Evolutionary conservation across 2,888 invertebrate genomes (phyloP), one percentile per base, ranked within the genome.

Genomic region (Emmelina monodactyla): DNA sequence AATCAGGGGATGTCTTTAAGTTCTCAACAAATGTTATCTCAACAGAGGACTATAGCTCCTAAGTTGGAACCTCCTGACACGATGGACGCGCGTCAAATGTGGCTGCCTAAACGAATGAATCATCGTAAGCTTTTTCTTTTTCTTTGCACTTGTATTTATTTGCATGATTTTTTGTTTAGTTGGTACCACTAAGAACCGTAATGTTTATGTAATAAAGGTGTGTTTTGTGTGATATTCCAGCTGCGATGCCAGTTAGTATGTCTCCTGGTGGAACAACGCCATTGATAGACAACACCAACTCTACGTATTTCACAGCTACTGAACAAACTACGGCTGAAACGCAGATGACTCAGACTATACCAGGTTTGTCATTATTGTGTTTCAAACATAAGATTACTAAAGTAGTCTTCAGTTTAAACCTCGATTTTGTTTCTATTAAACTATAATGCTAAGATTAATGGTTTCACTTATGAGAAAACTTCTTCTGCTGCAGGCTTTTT

Each of bases 71-170:
- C 83, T 14, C 81, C 82, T 29, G 85, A 85, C 47, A 79, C 82
- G 31, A 72, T 79, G 71, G 84, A 84, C 50, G 82, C 84, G 35
- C 68, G 85, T 44, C 70, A 82, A 41, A 83, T 83, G 71, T 86
- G 85, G 86, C 78, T 85, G 64, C 85, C 85, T 44, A 83, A 85
- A 63, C 67, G 83, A 76, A 83, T 85, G 78, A 83, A 83, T 56
- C 83, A 85, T 82, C 79, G 85, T 85, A 85, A 85, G 85, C 82
- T 79, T 79, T 59, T 37, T 56, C 58, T 40, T 55, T 57, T 58
- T n/a, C n/a, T n/a, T 56, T 51, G 53, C 51, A 55, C 49, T 36
- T 38, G 31, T 41, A 19, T 30, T 38, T 41, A 33, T 41, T 40
- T 34, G 31, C 25, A 43, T 47, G 47, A 49, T 40, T 45, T 45